A percentile compares a stretch with the other conserved stretches of the same genome.
Evolutionary conservation across 1,140 invertebrate species (phyloP).

Genomic region (Bombus soroeensis): DNA sequence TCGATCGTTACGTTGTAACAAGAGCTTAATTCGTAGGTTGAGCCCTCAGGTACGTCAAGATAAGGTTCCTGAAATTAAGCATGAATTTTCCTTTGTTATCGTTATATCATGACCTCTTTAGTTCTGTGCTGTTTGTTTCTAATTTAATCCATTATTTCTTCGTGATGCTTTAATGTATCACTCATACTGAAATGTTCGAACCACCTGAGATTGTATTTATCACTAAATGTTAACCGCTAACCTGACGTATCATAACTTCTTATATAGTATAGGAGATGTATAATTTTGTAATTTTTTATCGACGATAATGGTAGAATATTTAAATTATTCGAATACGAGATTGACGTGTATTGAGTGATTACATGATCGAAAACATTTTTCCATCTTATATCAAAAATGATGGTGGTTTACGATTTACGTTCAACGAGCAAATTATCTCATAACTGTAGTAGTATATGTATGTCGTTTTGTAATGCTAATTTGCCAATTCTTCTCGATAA

Average conservation of each 20-base stretch:
- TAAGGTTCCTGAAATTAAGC: conserved; percentile 89
- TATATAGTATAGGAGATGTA: neutral
- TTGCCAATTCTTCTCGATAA: conserved; percentile 33
- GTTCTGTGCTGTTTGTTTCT: too few species aligned
- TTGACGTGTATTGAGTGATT: neutral
- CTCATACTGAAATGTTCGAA: too few species aligned
- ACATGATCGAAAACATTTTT: neutral
- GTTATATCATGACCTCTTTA: neutral
- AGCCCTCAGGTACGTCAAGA: conserved; percentile 93
- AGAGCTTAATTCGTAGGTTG: conserved; percentile 95
- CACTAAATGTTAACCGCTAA: too few species aligned
- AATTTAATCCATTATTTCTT: too few species aligned
- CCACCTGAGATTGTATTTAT: too few species aligned
- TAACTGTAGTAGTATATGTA: neutral
- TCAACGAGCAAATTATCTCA: neutral
- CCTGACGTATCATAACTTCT: too few species aligned
- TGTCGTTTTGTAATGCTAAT: neutral
- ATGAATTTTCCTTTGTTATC: neutral
- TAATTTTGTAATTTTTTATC: neutral
- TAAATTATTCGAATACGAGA: neutral
- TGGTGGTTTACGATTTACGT: neutral
- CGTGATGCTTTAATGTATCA: too few species aligned
- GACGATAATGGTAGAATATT: neutral
- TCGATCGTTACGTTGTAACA: conserved; percentile 98
- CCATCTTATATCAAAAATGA: neutral